A percentile compares a stretch with the other conserved stretches of the same genome.
These are phyloP conservation scores for Papilio polyxenes DNA, from an alignment of 1,140 invertebrate species.

Conservation along the genomic window DNA sequence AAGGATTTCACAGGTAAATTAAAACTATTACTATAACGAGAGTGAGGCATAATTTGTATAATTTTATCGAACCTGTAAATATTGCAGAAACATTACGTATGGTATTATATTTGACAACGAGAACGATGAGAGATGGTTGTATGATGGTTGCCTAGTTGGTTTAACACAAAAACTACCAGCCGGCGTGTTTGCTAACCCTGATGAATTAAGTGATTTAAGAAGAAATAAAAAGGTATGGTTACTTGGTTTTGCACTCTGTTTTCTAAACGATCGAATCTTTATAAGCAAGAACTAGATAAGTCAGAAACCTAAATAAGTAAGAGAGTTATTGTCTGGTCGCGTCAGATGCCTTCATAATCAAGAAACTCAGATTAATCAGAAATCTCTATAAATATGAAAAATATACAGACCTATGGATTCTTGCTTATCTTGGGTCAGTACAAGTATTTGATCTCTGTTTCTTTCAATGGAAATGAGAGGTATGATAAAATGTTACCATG, in stretches of 20 bases:
- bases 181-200: conserved; percentile 61
- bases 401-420: too few relatives aligned
- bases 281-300: too few relatives aligned
- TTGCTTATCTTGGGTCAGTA: too few relatives aligned
- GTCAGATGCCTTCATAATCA: too few relatives aligned
- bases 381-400: too few relatives aligned
- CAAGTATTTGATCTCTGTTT: too few relatives aligned
- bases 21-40: background rate
- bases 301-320: too few relatives aligned
- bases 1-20: conserved; percentile 68
- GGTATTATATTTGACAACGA: conserved; percentile 51
- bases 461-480: too few relatives aligned
- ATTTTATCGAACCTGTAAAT: conserved; percentile 6
- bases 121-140: conserved; percentile 50
- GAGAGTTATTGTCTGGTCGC: too few relatives aligned
- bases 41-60: background rate
- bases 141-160: conserved; percentile 56
- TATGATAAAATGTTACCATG: too few relatives aligned
- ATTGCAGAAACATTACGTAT: conserved; percentile 67
- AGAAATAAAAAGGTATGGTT: conserved; percentile 48
- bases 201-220: conserved; percentile 59
- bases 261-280: too few relatives aligned
- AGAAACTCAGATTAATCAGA: too few relatives aligned
- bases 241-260: background rate
- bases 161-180: conserved; percentile 57